Evolutionary conservation across 2,888 invertebrate genomes (phyloP), one percentile per base, ranked within the genome.

Genomic region (Idaea biselata): DNA sequence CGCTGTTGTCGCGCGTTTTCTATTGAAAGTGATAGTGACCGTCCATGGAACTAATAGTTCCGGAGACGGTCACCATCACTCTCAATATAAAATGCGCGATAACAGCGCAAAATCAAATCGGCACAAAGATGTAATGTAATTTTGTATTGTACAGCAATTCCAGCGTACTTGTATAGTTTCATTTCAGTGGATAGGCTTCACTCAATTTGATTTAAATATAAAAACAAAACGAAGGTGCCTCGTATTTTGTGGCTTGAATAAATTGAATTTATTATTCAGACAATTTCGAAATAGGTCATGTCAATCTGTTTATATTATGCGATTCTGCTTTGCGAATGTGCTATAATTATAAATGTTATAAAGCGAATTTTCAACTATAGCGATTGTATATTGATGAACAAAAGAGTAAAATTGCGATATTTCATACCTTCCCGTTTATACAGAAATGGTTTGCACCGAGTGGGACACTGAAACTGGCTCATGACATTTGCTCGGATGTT

Each of bases 391-490:
- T 14, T 14, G 14, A 44, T 44, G 44, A 44, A 33, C 2, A 8
- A 11, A 44, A 44, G 8, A 6, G 44, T 44, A 44, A 44, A 7
- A 3, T 14, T 14, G 3, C 44, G 14, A 44, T 56, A 18, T 56
- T 18, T 17, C 18, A 18, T 56, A 18, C 17, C 56, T 56, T 56
- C 6, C 16, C 85, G 77, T 82, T 78, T 71, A 80, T 79, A 75
- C 82, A 86, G 86, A 79, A 77, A 65, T 76, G 78, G 73, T 73
- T 56, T 60, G 76, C 72, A 71, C 64, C 65, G 69, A 72, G 67
- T 72, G 78, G 72, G 70, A 72, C 70, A 67, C 72, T 74, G 78
- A 75, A 78, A 83, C 82, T 83, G 82, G 86, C 82, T n/a, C n/a
- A n/a, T n/a, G n/a, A n/a, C 82, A 86, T 87, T 86, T 77, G 73